Conservation (phyloP, 2,113 vertebrate species). For the Xyrauchen texanus region DNA sequence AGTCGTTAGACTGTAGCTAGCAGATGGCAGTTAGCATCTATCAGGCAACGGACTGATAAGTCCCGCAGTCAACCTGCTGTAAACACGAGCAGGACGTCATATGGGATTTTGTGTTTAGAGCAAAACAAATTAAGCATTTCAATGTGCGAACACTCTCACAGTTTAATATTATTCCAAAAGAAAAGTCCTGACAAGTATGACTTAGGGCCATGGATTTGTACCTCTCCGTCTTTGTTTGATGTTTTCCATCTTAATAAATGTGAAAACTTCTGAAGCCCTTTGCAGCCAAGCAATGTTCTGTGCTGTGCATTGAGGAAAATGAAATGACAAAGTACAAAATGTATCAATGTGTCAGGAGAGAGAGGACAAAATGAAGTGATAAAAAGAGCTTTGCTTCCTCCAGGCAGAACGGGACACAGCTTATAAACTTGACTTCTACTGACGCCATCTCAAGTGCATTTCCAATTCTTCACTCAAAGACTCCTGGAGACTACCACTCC, state of each 20-base stretch:
- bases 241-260: constrained; percentile 72
- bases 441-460: constrained; percentile 70
- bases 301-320: constrained; percentile 59
- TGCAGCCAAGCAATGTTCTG: constrained; percentile 50
- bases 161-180: constrained; percentile 3
- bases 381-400: constrained; percentile 57
- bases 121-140: constrained; percentile 42
- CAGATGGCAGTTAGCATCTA: constrained; percentile 44
- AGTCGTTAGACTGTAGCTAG: constrained; percentile 47
- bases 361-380: constrained; percentile 70
- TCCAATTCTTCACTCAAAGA: constrained; percentile 53
- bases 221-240: constrained; percentile 30
- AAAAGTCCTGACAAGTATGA: constrained; percentile 37
- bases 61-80: constrained; percentile 51
- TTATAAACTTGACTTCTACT: constrained; percentile 66
- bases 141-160: constrained; percentile 20
- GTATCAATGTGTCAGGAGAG: constrained; percentile 72
- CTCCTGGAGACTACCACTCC: constrained; percentile 54
- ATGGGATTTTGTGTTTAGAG: constrained; percentile 34
- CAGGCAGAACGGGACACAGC: constrained; percentile 54
- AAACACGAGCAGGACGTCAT: constrained; percentile 49
- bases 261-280: constrained; percentile 61
- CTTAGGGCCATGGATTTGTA: constrained; percentile 28
- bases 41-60: constrained; percentile 48
- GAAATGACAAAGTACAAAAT: constrained; percentile 67